phyloP scores from a whole-genome alignment of 2,888 invertebrate genomes.

The Ichneumon xanthorius region DNA sequence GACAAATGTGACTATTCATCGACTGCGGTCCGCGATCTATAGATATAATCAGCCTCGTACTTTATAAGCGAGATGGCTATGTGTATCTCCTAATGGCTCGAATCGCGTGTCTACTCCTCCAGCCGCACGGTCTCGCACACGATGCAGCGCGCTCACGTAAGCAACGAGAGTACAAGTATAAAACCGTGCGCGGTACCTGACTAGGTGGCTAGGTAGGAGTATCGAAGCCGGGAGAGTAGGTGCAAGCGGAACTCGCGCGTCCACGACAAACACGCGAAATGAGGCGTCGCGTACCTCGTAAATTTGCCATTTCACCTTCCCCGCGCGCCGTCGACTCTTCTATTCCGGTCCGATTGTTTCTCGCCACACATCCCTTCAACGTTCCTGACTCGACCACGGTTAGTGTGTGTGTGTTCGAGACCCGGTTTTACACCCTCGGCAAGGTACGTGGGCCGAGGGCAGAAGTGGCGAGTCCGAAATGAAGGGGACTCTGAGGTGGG shows the following conservation, averaged over 20 bases:
- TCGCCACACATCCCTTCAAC: slow-evolving; percentile 4
- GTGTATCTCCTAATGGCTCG: slow-evolving; percentile 16
- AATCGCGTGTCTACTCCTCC: slow-evolving; percentile 31
- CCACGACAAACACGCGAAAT: slow-evolving; percentile 50
- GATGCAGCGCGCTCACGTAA: background rate
- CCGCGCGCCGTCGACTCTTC: background rate
- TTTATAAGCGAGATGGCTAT: slow-evolving; percentile 5
- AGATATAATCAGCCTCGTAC: slow-evolving; percentile 31
- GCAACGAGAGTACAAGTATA: slow-evolving; percentile 37
- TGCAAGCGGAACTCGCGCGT: slow-evolving; percentile 36
- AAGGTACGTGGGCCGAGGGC: slow-evolving; percentile 9
- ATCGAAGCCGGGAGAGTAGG: slow-evolving; percentile 11
- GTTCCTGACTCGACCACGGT: background rate
- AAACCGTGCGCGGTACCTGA: slow-evolving; percentile 40
- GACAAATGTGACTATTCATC: slow-evolving; percentile 73
- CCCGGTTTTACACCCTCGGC: slow-evolving; percentile 37
- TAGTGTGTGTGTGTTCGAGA: background rate
- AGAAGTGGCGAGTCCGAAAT: slow-evolving; percentile 2
- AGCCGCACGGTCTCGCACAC: slow-evolving; percentile 10
- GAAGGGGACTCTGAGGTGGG: slow-evolving; percentile 17
- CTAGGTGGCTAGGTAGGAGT: slow-evolving; percentile 9
- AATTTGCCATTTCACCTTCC: slow-evolving; percentile 53
- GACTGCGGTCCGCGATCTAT: slow-evolving; percentile 65
- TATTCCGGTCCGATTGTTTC: slow-evolving; percentile 45
- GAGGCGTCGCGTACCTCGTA: slow-evolving; percentile 55